These are phyloP conservation scores for Osmerus eperlanus DNA, from an alignment of 2,113 vertebrate species.

Conservation along the genomic window DNA sequence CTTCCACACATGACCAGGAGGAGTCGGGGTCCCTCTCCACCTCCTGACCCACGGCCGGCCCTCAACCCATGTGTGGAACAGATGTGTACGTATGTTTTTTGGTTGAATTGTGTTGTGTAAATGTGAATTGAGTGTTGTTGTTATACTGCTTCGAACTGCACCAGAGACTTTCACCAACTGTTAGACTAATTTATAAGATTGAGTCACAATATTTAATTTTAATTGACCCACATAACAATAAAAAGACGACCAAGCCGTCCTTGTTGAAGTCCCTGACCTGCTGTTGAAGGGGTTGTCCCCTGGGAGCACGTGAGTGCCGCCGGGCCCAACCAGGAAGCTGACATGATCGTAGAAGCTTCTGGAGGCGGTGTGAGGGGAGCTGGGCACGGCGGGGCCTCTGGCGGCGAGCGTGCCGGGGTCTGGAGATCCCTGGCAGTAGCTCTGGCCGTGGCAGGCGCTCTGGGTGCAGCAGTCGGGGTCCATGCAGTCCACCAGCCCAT, in stretches of 20 bases:
- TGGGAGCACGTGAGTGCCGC: constrained; percentile 90
- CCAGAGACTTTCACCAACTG: no score
- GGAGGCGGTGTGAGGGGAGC: constrained; percentile 67
- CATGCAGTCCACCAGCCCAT: constrained; percentile 95
- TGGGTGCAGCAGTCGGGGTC: constrained; percentile 97
- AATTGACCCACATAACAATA: no score
- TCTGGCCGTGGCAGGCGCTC: constrained; percentile 90
- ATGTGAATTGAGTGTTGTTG: no score
- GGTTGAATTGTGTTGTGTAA: no score
- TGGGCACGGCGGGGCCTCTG: constrained; percentile 67
- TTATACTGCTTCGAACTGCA: no score
- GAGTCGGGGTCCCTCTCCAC: no score
- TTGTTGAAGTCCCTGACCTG: constrained; percentile 74
- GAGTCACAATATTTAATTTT: no score
- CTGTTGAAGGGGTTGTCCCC: constrained; percentile 92
- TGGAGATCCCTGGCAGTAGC: constrained; percentile 86
- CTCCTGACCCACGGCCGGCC: no score
- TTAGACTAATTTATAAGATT: no score
- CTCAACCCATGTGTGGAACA: no score
- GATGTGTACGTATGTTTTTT: no score
- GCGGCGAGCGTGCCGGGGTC: constrained; percentile 85
- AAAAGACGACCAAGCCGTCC: not conserved
- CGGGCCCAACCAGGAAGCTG: constrained; percentile 85
- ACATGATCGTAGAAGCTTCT: constrained; percentile 90
- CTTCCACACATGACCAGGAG: no score